Evolutionary conservation across 2,888 invertebrate species (phyloP).

Genomic region (Eilema griseolum): DNA sequence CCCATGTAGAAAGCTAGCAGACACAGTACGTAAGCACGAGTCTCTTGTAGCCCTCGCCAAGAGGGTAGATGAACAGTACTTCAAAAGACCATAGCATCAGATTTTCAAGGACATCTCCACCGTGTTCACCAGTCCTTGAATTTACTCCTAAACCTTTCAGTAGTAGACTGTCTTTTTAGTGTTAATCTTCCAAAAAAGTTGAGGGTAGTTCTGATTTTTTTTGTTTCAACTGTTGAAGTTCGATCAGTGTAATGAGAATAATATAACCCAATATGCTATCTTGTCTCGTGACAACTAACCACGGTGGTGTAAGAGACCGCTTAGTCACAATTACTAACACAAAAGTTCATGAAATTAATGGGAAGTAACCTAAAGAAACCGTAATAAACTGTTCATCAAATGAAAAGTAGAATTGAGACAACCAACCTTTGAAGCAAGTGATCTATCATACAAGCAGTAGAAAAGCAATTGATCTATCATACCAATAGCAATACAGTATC

Average conservation of each 20-base stretch:
- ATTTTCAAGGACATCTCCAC: slow-evolving; percentile 82
- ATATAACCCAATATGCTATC: neutral
- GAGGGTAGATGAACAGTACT: slow-evolving; percentile 94
- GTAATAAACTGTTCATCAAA: neutral
- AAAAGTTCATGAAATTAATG: neutral
- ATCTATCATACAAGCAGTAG: neutral
- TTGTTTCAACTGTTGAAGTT: neutral
- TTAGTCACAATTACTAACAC: neutral
- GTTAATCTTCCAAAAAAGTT: neutral
- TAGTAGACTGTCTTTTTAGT: slow-evolving; percentile 16
- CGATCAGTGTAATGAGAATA: neutral
- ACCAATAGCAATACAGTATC: neutral
- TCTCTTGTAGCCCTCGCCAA: slow-evolving; percentile 93
- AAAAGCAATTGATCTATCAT: neutral
- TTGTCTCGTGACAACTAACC: neutral
- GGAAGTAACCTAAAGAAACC: neutral
- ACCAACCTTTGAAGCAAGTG: neutral
- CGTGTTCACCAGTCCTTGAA: slow-evolving; percentile 79
- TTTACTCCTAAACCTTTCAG: slow-evolving; percentile 12
- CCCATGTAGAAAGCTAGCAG: slow-evolving; percentile 93
- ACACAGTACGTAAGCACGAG: slow-evolving; percentile 92
- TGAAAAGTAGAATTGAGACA: neutral
- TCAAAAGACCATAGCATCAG: slow-evolving; percentile 85
- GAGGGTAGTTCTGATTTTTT: neutral
- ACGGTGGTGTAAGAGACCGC: neutral